Base-by-base conservation (phyloP, 2,113 vertebrate species). In the Cyphomyrus discorhynchus region DNA sequence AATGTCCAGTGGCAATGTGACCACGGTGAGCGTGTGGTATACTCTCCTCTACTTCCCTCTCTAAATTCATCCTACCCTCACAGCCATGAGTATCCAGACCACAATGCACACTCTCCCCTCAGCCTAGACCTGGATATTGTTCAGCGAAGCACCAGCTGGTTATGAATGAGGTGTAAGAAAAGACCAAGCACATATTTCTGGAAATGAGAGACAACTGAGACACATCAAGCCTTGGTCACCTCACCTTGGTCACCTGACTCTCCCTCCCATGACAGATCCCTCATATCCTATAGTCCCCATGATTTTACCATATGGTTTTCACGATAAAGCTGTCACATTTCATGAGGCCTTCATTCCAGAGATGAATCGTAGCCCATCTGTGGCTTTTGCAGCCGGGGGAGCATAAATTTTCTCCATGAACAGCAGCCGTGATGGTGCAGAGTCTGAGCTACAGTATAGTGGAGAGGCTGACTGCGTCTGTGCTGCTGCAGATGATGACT, bases 1-100 rank as follows among this genome's bases (percentile, higher is more conserved):
- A 98, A 99, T 96, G 97, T 98, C 91, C 99, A 99, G 95, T 99
- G 98, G 98, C 96, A 98, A 53, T 99, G 98, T 27, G 98, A 99
- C 94, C 98, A 98, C 24, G 98, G 98, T 99, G 91, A 97, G 97
- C 85, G 0, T 39, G 11, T n/a, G 27, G 4, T 50, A 53, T 66
- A 5, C 56, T 35, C 10, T 10, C 24, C 47, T 62, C 27, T 70
- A 4, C 39, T 24, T 19, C 89, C 42, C 24, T 19, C 15, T 77
- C 31, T 39, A 31, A 27, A 13, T 70, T 4, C 3, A 4, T 31
- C 62, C 62, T 31, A 70, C n/a, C 62, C 9, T 70, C n/a, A 70
- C 10, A 70, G 62, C 62, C 10, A 70, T 27, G 13, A 17, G 70
- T 0, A 66, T 27, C n/a, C 24, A 66, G 62, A 66, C 62, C 62